Evolutionary conservation across 1,140 invertebrate species (phyloP).

Genomic region (Drosophila simulans): DNA sequence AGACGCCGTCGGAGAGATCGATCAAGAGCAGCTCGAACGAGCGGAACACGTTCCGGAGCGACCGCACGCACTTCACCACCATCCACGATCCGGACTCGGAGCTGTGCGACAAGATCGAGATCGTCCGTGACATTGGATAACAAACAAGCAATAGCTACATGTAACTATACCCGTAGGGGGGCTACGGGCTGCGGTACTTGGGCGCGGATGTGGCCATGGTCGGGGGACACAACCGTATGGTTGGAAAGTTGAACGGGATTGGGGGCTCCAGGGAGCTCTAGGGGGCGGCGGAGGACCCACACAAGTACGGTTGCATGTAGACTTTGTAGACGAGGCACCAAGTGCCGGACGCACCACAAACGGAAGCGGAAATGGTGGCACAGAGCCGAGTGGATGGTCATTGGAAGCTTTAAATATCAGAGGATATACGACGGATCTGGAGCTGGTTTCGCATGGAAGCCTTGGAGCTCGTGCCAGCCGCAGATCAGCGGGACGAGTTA

Average conservation of each 20-base stretch:
- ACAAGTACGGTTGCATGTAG: constrained; percentile 61
- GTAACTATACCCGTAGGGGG: constrained; percentile 81
- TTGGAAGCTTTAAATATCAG: constrained; percentile 37
- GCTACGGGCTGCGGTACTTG: constrained; percentile 28
- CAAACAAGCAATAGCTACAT: constrained; percentile 84
- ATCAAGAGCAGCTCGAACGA: constrained; percentile 86
- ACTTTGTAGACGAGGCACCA: constrained; percentile 41
- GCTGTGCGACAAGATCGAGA: constrained; percentile 83
- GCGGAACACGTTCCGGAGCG: constrained; percentile 90
- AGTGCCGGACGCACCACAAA: constrained; percentile 21
- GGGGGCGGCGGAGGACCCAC: no score
- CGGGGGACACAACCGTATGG: constrained; percentile 31
- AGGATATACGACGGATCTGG: constrained; percentile 13
- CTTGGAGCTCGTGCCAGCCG: neutral
- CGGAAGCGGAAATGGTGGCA: neutral
- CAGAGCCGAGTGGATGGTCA: neutral
- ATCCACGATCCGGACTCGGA: constrained; percentile 84
- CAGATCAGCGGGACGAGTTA: constrained; percentile 10
- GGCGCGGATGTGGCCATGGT: constrained; percentile 20
- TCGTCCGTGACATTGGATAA: constrained; percentile 84
- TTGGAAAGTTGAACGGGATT: neutral
- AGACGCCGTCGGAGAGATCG: constrained; percentile 78
- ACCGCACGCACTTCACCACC: constrained; percentile 88
- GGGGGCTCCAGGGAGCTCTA: neutral
- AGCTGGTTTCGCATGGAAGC: constrained; percentile 5